phyloP scores from a whole-genome alignment of 2,888 invertebrate species.

The Himalopsyche tibetana region DNA sequence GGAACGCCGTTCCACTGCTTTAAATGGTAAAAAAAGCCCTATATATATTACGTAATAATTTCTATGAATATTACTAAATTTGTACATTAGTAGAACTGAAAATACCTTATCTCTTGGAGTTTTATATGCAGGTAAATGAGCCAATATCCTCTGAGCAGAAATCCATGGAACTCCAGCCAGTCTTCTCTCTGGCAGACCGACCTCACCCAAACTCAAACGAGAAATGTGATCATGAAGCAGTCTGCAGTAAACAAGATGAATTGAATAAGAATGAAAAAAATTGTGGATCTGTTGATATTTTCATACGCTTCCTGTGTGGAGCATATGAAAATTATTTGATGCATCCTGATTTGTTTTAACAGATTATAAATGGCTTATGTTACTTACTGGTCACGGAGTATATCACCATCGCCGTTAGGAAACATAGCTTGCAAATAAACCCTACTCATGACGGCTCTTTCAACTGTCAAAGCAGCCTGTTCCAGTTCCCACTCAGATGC shows the following conservation, averaged over 20 bases:
- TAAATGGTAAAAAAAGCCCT: no score
- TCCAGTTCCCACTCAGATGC: conserved; percentile 84
- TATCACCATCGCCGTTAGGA: conserved; percentile 97
- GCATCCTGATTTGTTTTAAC: not conserved
- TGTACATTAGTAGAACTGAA: not conserved
- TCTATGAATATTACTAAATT: not conserved
- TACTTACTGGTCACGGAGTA: conserved; percentile 90
- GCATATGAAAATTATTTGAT: no score
- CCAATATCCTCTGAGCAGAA: conserved; percentile 93
- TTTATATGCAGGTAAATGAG: conserved; percentile 92
- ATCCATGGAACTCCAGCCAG: conserved; percentile 97
- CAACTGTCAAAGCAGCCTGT: conserved; percentile 88
- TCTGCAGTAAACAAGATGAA: conserved; percentile 72
- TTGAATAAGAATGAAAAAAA: not conserved
- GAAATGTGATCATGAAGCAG: conserved; percentile 93
- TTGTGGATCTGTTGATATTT: no score
- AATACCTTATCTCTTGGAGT: conserved; percentile 89
- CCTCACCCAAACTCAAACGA: conserved; percentile 87
- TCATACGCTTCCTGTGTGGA: no score
- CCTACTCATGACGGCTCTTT: conserved; percentile 92
- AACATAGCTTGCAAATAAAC: conserved; percentile 96
- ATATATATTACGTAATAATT: no score
- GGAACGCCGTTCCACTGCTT: no score
- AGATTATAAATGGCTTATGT: not conserved
- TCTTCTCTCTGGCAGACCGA: conserved; percentile 83